Percentiles rank a stretch among this genome's conserved stretches.
phyloP scores from a whole-genome alignment of 2,888 invertebrate genomes.

The Drosophila testacea region DNA sequence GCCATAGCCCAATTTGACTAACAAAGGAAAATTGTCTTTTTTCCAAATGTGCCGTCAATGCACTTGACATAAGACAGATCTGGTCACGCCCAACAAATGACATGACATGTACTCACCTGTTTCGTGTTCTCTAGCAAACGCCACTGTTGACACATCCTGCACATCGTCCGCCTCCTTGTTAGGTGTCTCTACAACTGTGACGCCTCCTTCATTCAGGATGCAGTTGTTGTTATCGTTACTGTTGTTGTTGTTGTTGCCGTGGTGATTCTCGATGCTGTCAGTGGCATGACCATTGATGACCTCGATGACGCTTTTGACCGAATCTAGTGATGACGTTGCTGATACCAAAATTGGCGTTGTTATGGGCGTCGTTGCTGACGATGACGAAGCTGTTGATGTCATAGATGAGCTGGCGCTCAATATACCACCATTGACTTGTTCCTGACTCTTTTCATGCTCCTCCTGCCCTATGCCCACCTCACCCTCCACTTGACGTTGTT shows the following conservation, averaged over 20 bases:
- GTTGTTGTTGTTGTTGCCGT: constrained; percentile 1
- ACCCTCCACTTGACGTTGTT: constrained; percentile 39
- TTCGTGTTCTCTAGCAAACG: constrained; percentile 67
- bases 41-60: background rate
- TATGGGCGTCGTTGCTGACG: constrained; percentile 62
- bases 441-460: constrained; percentile 1
- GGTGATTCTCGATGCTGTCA: constrained; percentile 32
- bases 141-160: constrained; percentile 62
- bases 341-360: constrained; percentile 76
- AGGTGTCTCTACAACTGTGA: constrained; percentile 17
- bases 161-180: constrained; percentile 29
- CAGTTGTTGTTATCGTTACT: background rate
- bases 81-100: constrained; percentile 2
- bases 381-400: constrained; percentile 57
- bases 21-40: background rate
- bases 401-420: constrained; percentile 63
- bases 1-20: background rate
- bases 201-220: constrained; percentile 14
- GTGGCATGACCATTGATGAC: constrained; percentile 52
- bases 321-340: constrained; percentile 80
- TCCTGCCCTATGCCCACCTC: constrained; percentile 1
- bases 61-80: background rate
- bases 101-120: constrained; percentile 65
- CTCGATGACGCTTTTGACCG: constrained; percentile 76
- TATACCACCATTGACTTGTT: constrained; percentile 25